Conservation (phyloP, 2,888 invertebrate genomes). For the Tipula unca region DNA sequence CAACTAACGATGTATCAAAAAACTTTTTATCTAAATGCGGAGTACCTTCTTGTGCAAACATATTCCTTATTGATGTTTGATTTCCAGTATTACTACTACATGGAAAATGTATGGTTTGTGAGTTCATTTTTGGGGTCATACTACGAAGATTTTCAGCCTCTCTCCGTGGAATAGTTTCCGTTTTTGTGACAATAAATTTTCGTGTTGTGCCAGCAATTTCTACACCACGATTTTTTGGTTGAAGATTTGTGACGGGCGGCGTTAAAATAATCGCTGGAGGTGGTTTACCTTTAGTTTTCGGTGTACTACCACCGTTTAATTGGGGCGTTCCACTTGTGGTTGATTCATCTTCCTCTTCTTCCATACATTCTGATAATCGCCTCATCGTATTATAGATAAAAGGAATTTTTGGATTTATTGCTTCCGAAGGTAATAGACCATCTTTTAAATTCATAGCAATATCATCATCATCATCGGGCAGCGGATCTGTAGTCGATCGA, state of each 20-base stretch:
- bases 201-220: conserved; percentile 41
- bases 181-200: conserved; percentile 40
- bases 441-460: background rate
- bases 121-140: conserved; percentile 36
- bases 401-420: conserved; percentile 3
- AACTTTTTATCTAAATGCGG: conserved; percentile 71
- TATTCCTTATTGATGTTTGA: conserved; percentile 51
- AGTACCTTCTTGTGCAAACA: conserved; percentile 43
- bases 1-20: conserved; percentile 73
- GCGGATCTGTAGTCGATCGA: too few relatives aligned
- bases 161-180: conserved; percentile 25
- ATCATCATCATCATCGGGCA: background rate
- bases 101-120: conserved; percentile 62
- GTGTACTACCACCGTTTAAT: background rate
- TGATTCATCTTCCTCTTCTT: conserved; percentile 72
- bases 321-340: conserved; percentile 46
- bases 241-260: background rate
- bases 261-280: background rate
- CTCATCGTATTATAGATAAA: conserved; percentile 49
- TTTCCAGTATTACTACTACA: conserved; percentile 48
- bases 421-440: background rate
- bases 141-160: conserved; percentile 36
- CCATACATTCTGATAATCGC: conserved; percentile 71
- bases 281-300: background rate
- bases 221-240: conserved; percentile 22